Conservation (phyloP, 2,113 vertebrate species). For the Shinisaurus crocodilurus region DNA sequence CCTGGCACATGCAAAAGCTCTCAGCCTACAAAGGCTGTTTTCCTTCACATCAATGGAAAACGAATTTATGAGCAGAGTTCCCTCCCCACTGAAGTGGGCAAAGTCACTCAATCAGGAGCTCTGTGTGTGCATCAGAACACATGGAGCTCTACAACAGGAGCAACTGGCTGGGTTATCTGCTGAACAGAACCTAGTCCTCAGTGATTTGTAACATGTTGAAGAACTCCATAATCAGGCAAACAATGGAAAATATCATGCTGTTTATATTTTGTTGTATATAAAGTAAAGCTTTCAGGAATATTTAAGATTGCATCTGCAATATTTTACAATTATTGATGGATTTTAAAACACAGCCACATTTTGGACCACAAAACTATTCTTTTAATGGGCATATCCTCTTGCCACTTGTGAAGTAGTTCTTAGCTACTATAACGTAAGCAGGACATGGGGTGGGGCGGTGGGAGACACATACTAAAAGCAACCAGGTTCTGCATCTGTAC, state of each 20-base stretch:
- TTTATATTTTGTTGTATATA: constrained; percentile 27
- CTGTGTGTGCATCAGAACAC: neutral
- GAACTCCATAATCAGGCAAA: neutral
- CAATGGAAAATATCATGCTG: neutral
- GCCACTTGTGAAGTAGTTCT: neutral
- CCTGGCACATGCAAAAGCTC: too few relatives aligned
- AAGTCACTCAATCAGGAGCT: neutral
- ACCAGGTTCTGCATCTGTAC: constrained; percentile 33
- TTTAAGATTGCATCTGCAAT: constrained; percentile 31
- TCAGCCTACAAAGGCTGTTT: too few relatives aligned
- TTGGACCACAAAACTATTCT: constrained; percentile 36
- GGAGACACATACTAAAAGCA: constrained; percentile 1
- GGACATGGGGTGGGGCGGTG: neutral
- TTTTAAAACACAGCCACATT: constrained; percentile 28
- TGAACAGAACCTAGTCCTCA: constrained; percentile 33
- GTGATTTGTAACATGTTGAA: constrained; percentile 3
- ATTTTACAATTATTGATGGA: constrained; percentile 21
- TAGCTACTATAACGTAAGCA: neutral
- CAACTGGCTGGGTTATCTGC: constrained; percentile 34
- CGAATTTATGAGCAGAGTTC: neutral
- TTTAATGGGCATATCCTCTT: neutral
- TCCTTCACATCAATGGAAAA: neutral
- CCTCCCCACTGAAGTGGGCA: neutral
- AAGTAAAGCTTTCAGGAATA: constrained; percentile 4
- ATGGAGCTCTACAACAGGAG: neutral